These are phyloP conservation scores for Schrankia costaestrigalis DNA, from an alignment of 2,888 invertebrate species.

Conservation along the genomic window DNA sequence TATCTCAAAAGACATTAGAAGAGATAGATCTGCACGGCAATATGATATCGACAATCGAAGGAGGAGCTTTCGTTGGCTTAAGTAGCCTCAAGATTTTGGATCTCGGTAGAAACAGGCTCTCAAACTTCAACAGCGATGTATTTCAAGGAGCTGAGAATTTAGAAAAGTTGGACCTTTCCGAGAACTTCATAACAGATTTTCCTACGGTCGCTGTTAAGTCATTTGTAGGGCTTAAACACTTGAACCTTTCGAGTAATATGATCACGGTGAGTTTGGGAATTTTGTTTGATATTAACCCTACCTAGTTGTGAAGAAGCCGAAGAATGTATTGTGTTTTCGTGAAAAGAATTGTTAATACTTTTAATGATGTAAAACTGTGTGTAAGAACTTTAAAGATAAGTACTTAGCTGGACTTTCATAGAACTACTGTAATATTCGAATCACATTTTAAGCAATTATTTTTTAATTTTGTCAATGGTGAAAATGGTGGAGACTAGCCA, in stretches of 20 bases:
- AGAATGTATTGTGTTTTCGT: too few species aligned
- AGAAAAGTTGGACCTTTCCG: constrained; percentile 90
- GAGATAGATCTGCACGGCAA: constrained; percentile 90
- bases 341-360: too few species aligned
- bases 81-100: constrained; percentile 84
- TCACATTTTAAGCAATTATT: too few species aligned
- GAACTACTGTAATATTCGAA: too few species aligned
- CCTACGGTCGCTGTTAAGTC: constrained; percentile 88
- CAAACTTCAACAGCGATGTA: constrained; percentile 91
- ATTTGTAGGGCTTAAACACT: constrained; percentile 84
- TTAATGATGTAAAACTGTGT: too few species aligned
- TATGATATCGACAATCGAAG: constrained; percentile 87
- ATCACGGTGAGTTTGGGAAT: constrained; percentile 83
- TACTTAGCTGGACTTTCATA: too few species aligned
- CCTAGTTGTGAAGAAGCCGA: too few species aligned
- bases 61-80: constrained; percentile 86
- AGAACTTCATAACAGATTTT: constrained; percentile 91
- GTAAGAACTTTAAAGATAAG: too few species aligned
- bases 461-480: too few species aligned
- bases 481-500: too few species aligned
- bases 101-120: constrained; percentile 88
- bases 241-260: constrained; percentile 92
- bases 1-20: constrained; percentile 85
- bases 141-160: constrained; percentile 89
- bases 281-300: constrained; percentile 7